Conservation (phyloP, 2,888 invertebrate genomes). For the Heliconius sara region DNA sequence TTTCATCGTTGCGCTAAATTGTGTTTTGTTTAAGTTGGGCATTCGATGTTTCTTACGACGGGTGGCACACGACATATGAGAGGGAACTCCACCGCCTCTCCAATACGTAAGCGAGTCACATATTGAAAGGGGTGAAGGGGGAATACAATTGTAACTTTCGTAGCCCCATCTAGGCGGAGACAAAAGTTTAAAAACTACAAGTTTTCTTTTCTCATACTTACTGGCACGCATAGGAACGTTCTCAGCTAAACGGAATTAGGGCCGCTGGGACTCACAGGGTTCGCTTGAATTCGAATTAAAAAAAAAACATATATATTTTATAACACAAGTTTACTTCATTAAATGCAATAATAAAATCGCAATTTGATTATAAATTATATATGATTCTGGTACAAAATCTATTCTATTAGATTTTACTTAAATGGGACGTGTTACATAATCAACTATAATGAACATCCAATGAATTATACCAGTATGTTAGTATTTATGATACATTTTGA, state of each 20-base stretch:
- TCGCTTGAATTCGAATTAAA: too few relatives aligned
- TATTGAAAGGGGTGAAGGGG: constrained; percentile 81
- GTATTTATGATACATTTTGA: too few relatives aligned
- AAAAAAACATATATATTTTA: too few relatives aligned
- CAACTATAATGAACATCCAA: too few relatives aligned
- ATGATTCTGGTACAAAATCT: too few relatives aligned
- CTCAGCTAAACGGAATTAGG: constrained; percentile 59
- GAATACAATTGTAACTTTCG: constrained; percentile 83
- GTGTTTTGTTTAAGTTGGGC: constrained; percentile 75
- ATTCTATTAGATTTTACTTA: too few relatives aligned
- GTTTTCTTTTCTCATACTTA: constrained; percentile 58
- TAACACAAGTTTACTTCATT: too few relatives aligned
- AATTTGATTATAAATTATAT: too few relatives aligned
- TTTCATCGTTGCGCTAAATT: constrained; percentile 69
- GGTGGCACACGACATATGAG: constrained; percentile 80
- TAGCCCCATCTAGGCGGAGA: constrained; percentile 74
- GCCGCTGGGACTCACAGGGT: constrained; percentile 48
- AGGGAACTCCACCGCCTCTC: constrained; percentile 80
- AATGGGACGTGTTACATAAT: too few relatives aligned
- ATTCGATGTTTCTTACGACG: constrained; percentile 65
- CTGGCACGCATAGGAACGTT: constrained; percentile 58
- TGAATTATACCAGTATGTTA: too few relatives aligned
- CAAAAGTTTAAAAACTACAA: constrained; percentile 84
- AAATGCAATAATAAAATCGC: too few relatives aligned
- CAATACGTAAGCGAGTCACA: constrained; percentile 84